Evolutionary conservation across 1,140 invertebrate genomes (phyloP), one percentile per base, ranked within the genome.

Genomic region (Thaumatotibia leucotreta): DNA sequence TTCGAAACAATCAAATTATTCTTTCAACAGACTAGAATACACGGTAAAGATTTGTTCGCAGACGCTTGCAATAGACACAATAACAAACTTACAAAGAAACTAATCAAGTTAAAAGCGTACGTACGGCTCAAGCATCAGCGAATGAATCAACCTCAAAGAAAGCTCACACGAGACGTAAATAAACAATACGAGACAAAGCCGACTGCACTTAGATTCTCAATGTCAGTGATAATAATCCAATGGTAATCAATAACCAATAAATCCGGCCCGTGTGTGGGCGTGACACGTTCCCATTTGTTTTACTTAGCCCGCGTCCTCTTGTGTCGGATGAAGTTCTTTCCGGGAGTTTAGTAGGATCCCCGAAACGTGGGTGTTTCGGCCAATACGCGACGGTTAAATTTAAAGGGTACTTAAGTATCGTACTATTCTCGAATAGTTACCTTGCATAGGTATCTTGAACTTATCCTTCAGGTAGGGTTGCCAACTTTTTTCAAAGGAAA

Each of bases 261-360:
- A 72, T 69, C 70, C 72, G 71, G 68, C 76, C 66, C 65, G 17
- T 32, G 76, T 77, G 70, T 70, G 76, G 70, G 76, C 65, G 54
- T 67, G 73, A 70, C 74, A 70, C 63, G 67, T 61, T 67, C 69
- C 65, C 79, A 83, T 82, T 83, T 82, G 79, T 82, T 80, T 78
- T 77, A 81, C 75, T 80, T 79, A 79, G 76, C 70, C 63, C 50
- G 67, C 64, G 62, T 70, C 72, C 65, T 75, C 52, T 68, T 67
- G 67, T 32, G 52, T 61, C 66, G 31, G 66, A 64, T 69, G 45
- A 75, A 70, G 67, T 73, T 72, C 74, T 74, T 74, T 70, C 58
- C 63, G 45, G 72, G 64, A 65, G 62, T 68, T 73, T 66, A 45
- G 22, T 23, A 23, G 2, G 50, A 24, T 22, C 4, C 9, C n/a